A percentile compares a stretch with the other conserved stretches of the same genome.
Conservation (phyloP, 2,797 vertebrate species). For the Enteromius unitaeniatus region DNA sequence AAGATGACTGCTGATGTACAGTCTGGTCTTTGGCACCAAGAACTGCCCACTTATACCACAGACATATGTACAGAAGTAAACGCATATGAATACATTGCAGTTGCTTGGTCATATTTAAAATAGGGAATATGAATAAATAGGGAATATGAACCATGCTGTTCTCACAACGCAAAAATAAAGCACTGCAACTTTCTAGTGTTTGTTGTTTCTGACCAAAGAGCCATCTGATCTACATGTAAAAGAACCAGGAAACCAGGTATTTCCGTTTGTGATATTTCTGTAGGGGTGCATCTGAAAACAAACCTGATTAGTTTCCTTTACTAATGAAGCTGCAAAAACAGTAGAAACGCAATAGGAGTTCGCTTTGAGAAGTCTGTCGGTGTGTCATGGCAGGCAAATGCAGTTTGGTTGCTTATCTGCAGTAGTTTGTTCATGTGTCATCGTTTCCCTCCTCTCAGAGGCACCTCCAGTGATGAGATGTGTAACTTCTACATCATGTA, state of each 20-base stretch:
- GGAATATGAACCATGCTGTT: background rate
- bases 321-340: background rate
- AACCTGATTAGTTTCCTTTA: background rate
- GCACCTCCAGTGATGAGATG: slow-evolving; percentile 94
- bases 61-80: background rate
- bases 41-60: slow-evolving; percentile 10
- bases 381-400: background rate
- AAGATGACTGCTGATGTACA: slow-evolving; percentile 34
- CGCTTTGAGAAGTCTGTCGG: background rate
- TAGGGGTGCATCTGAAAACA: background rate
- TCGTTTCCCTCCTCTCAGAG: slow-evolving; percentile 72
- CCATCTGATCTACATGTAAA: background rate
- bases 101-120: background rate
- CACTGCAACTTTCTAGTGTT: background rate
- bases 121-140: background rate
- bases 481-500: slow-evolving; percentile 99
- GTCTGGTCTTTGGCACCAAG: slow-evolving; percentile 21
- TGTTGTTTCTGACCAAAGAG: background rate
- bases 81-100: background rate
- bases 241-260: background rate
- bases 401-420: background rate
- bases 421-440: background rate
- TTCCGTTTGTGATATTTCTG: background rate
- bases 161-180: background rate
- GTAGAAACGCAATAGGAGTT: background rate